Base-by-base conservation (phyloP, 2,888 invertebrate genomes). In the Athetis lepigone region DNA sequence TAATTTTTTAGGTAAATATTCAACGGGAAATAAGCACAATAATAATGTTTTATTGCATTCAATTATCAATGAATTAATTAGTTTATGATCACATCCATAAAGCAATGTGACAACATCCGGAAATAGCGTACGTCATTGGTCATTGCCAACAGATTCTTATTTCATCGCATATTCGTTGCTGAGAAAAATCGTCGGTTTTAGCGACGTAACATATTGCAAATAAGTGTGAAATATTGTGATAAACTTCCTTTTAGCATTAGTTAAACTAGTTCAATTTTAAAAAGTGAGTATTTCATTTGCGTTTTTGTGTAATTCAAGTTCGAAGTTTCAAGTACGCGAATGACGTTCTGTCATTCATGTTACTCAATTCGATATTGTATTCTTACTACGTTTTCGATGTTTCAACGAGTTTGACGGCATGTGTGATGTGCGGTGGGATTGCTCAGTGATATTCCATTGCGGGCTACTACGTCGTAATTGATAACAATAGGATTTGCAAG, bases 61-160 rank as follows among this genome's bases (percentile, higher is more conserved):
- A 18, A 25, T 16, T 8, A 36, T 21, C 23, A 13, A 4, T 8
- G 4, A 29, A 18, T 13, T 46, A 7, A 21, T 16, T 23, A 21
- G 40, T 58, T 56, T 25, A 51, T 72, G 84, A 80, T 76, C 79
- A 72, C 83, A 75, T 65, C 74, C 65, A 13, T 79, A 80, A 9
- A 68, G 60, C 63, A 82, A 78, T 84, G 81, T 89, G 91, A 87
- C 89, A 90, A 90, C 86, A 90, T 91, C 93, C 93, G 94, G 94
- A 92, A 91, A 89, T 91, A 88, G 90, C 85, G 87, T 92, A 94
- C 93, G 94, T 94, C 94, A 94, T 92, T 93, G 93, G 94, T 94
- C 94, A 94, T 92, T 93, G 93, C 94, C 94, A 94, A 94, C 94
- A 92, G 89, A 91, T 90, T 90, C 87, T 85, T 87, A 87, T 83